phyloP scores from a whole-genome alignment of 2,797 vertebrate genomes.

The Sphaeramia orbicularis region DNA sequence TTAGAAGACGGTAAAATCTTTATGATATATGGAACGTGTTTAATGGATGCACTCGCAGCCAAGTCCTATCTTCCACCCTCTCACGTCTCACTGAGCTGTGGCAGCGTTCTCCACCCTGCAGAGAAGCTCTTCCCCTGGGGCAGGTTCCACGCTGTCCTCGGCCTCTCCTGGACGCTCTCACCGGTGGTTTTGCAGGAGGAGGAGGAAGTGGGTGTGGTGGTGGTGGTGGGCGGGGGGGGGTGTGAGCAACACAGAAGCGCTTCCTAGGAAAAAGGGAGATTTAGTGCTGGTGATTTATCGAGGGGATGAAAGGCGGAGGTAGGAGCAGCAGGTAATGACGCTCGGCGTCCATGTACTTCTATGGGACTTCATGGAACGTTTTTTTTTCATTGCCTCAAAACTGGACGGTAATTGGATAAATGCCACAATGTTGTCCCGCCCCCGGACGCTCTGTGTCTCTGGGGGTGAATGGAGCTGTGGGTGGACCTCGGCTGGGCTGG shows the following conservation, averaged over 20 bases:
- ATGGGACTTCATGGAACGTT: too few species aligned
- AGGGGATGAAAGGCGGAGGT: conserved; percentile 18
- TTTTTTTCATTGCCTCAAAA: too few species aligned
- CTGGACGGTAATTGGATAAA: too few species aligned
- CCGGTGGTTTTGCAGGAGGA: too few species aligned
- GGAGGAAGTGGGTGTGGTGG: too few species aligned
- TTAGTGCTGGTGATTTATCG: conserved; percentile 59
- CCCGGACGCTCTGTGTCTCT: too few species aligned
- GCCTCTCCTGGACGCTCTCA: conserved; percentile 36
- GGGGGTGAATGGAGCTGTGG: too few species aligned
- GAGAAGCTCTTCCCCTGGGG: conserved; percentile 24
- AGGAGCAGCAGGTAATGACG: conserved; percentile 49
- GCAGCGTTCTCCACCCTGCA: conserved; percentile 37
- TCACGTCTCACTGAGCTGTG: conserved; percentile 42
- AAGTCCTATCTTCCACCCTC: neutral
- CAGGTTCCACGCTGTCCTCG: conserved; percentile 37
- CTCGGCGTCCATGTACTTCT: too few species aligned
- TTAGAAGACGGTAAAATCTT: conserved; percentile 68
- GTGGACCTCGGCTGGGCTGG: too few species aligned
- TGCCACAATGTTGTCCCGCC: too few species aligned
- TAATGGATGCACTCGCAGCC: conserved; percentile 44
- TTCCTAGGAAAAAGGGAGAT: conserved; percentile 27
- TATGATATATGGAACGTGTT: conserved; percentile 60
- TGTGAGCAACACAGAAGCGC: conserved; percentile 29
- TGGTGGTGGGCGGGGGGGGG: neutral